phyloP scores from a whole-genome alignment of 2,113 vertebrate species.

The Rallus limicola region DNA sequence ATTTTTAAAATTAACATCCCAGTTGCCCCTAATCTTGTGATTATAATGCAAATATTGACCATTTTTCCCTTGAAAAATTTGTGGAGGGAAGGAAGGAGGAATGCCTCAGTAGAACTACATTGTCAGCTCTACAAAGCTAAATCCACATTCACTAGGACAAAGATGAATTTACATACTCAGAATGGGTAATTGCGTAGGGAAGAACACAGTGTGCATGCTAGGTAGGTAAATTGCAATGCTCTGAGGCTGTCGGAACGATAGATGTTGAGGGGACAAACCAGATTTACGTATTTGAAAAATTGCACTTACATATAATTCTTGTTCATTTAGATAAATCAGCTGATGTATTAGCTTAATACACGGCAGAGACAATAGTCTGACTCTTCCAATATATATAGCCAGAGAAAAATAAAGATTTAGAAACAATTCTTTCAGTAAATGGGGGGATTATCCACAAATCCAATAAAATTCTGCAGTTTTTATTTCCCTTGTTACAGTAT shows the following conservation, averaged over 20 bases:
- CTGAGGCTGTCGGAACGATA: neutral
- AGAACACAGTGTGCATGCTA: neutral
- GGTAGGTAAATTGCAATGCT: neutral
- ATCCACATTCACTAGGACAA: neutral
- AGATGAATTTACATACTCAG: neutral
- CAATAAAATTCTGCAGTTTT: neutral
- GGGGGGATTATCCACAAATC: neutral
- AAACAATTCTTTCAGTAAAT: neutral
- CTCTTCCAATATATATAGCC: neutral
- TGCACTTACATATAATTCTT: neutral
- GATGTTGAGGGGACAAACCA: neutral
- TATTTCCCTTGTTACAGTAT: neutral
- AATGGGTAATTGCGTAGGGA: neutral
- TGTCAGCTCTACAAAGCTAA: neutral
- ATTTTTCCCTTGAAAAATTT: neutral
- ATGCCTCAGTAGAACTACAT: neutral
- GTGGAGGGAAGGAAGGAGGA: neutral
- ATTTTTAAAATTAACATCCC: neutral
- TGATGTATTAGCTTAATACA: neutral
- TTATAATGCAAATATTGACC: conserved; percentile 30
- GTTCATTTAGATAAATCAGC: neutral
- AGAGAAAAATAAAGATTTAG: conserved; percentile 2
- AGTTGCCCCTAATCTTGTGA: neutral
- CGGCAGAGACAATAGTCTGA: neutral
- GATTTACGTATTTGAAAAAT: conserved; percentile 6